Evolutionary conservation across 2,113 vertebrate genomes (phyloP).

Genomic region (Australoheros scitulus): DNA sequence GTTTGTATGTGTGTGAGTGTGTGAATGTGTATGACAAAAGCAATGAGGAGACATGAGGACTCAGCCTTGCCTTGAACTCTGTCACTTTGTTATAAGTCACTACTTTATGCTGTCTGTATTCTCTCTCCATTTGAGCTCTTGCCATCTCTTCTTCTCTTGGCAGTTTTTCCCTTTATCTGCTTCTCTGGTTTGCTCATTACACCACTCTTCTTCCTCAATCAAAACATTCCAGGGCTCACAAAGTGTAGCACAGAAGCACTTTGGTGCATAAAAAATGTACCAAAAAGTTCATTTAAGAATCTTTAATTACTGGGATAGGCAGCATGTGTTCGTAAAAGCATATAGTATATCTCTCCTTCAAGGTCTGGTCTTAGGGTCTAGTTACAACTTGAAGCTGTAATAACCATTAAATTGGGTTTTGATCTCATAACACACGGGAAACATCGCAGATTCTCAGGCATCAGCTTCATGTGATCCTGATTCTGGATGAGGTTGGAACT

Average conservation of each 20-base stretch:
- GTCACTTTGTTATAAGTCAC: conserved; percentile 69
- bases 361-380: conserved; percentile 41
- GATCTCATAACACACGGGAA: conserved; percentile 56
- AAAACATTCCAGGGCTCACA: background rate
- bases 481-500: background rate
- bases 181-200: conserved; percentile 8
- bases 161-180: conserved; percentile 20
- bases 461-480: conserved; percentile 18
- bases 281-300: conserved; percentile 29
- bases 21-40: conserved; percentile 25
- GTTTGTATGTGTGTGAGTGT: conserved; percentile 20
- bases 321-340: conserved; percentile 31
- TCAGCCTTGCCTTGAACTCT: conserved; percentile 65
- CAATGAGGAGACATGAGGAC: conserved; percentile 60
- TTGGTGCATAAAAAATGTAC: background rate
- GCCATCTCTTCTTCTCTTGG: conserved; percentile 10
- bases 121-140: conserved; percentile 28
- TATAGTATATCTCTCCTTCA: conserved; percentile 4
- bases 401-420: conserved; percentile 54
- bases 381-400: conserved; percentile 50
- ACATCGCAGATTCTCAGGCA: conserved; percentile 2
- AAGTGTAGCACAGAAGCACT: background rate
- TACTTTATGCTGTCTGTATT: conserved; percentile 48
- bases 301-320: conserved; percentile 35
- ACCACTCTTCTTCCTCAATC: background rate